These are phyloP conservation scores for Gymnothorax javanicus DNA, from an alignment of 2,797 vertebrate genomes.

Conservation along the genomic window DNA sequence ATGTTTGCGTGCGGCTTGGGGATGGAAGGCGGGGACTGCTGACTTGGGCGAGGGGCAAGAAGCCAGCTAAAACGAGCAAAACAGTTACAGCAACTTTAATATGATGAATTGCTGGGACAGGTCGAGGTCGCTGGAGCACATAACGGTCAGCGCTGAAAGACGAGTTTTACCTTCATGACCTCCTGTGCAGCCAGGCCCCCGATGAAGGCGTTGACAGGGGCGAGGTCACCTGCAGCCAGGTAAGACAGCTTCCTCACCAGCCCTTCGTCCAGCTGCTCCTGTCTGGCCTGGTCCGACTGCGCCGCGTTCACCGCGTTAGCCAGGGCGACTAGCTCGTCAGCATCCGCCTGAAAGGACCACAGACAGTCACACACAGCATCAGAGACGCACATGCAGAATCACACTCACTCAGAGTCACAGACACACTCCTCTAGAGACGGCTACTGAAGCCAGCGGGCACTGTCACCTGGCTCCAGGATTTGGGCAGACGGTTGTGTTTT, in stretches of 20 bases:
- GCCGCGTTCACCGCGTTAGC: constrained; percentile 75
- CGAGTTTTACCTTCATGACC: constrained; percentile 82
- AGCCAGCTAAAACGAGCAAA: too few species aligned
- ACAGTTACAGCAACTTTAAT: too few species aligned
- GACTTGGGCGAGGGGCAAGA: too few species aligned
- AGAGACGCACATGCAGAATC: not conserved
- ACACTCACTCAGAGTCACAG: not conserved
- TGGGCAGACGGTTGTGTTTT: constrained; percentile 77
- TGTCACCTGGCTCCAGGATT: constrained; percentile 69
- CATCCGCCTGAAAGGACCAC: constrained; percentile 74
- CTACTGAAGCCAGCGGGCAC: not conserved
- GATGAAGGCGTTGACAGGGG: constrained; percentile 80
- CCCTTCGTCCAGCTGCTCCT: constrained; percentile 76
- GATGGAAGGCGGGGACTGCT: too few species aligned
- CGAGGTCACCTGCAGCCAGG: constrained; percentile 84
- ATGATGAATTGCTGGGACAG: too few species aligned
- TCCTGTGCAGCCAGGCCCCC: constrained; percentile 89
- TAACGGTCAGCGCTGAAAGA: not conserved
- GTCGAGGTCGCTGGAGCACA: too few species aligned
- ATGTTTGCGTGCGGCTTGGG: too few species aligned
- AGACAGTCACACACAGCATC: not conserved
- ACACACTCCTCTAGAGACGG: not conserved
- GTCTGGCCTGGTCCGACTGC: constrained; percentile 69
- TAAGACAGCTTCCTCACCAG: constrained; percentile 82
- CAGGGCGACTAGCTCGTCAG: constrained; percentile 76